phyloP scores from a whole-genome alignment of 1,140 invertebrate species.

The Drosophila kohkoa region DNA sequence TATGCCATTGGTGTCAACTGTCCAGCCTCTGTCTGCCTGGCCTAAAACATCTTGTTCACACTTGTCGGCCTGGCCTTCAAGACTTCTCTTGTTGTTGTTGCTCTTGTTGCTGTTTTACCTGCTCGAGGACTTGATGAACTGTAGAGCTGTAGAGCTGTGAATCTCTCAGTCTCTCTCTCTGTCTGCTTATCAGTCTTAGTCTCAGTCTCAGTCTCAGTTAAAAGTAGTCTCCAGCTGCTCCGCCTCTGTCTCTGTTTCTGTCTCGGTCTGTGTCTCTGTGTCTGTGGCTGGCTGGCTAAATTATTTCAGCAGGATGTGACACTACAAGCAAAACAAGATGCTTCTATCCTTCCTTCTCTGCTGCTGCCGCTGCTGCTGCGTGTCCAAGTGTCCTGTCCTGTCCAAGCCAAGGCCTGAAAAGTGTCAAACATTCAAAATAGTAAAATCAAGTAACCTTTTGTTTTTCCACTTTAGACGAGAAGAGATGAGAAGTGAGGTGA shows the following conservation, averaged over 20 bases:
- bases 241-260: conserved; percentile 12
- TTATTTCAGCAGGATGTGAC: conserved; percentile 82
- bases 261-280: not conserved
- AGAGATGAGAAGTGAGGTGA: not conserved
- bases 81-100: no score
- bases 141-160: not conserved
- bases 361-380: conserved; percentile 20
- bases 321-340: conserved; percentile 80
- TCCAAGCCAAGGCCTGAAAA: conserved; percentile 57
- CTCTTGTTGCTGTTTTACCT: conserved; percentile 45
- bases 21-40: conserved; percentile 70
- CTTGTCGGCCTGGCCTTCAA: conserved; percentile 62
- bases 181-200: conserved; percentile 5
- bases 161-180: not conserved
- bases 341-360: conserved; percentile 23
- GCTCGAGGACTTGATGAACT: conserved; percentile 26
- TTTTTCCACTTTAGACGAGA: conserved; percentile 56
- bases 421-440: conserved; percentile 85
- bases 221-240: no score
- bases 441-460: conserved; percentile 85
- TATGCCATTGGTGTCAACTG: conserved; percentile 75
- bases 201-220: not conserved
- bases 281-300: conserved; percentile 58
- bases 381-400: conserved; percentile 17
- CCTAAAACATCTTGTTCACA: conserved; percentile 83